These are phyloP conservation scores for Capitulum mitella DNA, from an alignment of 2,888 invertebrate genomes.

Conservation along the genomic window DNA sequence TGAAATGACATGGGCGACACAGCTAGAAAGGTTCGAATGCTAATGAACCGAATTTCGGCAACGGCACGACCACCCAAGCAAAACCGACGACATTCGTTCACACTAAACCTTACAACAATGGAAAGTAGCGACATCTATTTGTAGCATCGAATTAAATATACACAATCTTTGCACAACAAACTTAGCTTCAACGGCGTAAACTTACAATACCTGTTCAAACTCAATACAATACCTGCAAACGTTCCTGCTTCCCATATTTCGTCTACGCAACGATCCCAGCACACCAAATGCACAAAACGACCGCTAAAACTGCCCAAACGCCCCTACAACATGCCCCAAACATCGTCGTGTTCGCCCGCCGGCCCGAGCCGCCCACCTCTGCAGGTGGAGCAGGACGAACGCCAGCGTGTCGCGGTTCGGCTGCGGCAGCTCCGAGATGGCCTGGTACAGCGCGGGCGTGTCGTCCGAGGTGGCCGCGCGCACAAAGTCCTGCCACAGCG, in stretches of 20 bases:
- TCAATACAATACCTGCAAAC: no score
- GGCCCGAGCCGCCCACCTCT: conserved; percentile 52
- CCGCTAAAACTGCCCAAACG: not conserved
- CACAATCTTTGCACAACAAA: no score
- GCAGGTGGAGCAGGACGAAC: conserved; percentile 82
- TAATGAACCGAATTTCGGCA: not conserved
- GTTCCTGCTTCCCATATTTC: no score
- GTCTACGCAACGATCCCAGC: not conserved
- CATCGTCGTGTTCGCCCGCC: not conserved
- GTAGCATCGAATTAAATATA: not conserved
- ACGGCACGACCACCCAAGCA: no score
- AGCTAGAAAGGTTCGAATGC: not conserved
- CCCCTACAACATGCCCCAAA: not conserved
- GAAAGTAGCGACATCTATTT: not conserved
- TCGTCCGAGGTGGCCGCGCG: conserved; percentile 58
- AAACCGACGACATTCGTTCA: no score
- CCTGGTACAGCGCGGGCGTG: conserved; percentile 59
- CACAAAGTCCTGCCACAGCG: conserved; percentile 74
- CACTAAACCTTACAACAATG: not conserved
- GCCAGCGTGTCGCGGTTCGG: conserved; percentile 93
- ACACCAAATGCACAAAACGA: not conserved
- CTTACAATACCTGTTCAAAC: not conserved
- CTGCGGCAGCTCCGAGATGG: conserved; percentile 75
- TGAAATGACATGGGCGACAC: not conserved
- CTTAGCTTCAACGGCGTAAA: not conserved